Evolutionary conservation across 1,140 invertebrate species (phyloP).

Genomic region (Ephestia elutella): DNA sequence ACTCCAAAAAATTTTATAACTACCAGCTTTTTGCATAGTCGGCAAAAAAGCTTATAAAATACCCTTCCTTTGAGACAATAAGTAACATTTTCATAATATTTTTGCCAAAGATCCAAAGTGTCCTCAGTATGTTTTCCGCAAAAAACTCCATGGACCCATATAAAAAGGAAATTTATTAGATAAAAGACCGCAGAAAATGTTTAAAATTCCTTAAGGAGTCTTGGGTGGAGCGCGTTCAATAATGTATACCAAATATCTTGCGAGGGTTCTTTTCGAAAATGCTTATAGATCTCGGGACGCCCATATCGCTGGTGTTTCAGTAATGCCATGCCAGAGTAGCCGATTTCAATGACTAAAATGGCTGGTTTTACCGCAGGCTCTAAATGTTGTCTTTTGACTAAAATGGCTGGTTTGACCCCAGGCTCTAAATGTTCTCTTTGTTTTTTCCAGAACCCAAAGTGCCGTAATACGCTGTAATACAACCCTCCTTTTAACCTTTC

Average conservation of each 20-base stretch:
- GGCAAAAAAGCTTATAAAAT: no score
- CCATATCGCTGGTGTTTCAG: conserved; percentile 11
- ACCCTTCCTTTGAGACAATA: background rate
- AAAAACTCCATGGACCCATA: conserved; percentile 1
- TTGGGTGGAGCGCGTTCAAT: background rate
- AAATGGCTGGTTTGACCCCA: no score
- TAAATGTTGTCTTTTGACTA: background rate
- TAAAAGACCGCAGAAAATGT: conserved; percentile 2
- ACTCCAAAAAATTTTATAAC: no score
- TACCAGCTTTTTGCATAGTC: no score
- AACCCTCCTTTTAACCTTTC: background rate
- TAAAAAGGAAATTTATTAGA: conserved; percentile 1
- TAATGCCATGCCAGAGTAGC: conserved; percentile 14
- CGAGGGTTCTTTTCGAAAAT: conserved; percentile 12
- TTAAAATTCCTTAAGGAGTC: conserved; percentile 5
- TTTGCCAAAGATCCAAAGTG: background rate
- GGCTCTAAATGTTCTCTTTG: background rate
- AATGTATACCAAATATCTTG: conserved; percentile 1
- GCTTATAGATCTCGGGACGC: conserved; percentile 18
- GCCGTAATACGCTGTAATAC: background rate
- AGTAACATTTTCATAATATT: background rate
- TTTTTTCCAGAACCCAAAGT: background rate
- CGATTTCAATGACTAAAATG: conserved; percentile 18
- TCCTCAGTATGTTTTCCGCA: background rate
- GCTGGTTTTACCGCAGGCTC: background rate